These are phyloP conservation scores for Halocaridina rubra DNA, from an alignment of 2,888 invertebrate species.

Conservation along the genomic window DNA sequence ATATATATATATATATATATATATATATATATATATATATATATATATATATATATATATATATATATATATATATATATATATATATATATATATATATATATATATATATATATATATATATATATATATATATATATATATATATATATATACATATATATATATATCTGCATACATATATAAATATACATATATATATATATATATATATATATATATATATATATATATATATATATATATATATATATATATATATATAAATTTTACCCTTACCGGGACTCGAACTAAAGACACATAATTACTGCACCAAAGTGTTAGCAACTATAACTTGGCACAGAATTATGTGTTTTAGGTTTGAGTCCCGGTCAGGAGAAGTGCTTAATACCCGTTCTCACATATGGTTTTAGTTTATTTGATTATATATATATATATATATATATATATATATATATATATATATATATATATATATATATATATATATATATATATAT, in stretches of 20 bases:
- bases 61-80: background rate
- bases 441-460: background rate
- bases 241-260: background rate
- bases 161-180: background rate
- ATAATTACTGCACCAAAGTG: too few relatives aligned
- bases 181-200: background rate
- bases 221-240: background rate
- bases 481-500: background rate
- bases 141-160: background rate
- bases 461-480: background rate
- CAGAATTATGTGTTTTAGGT: too few relatives aligned
- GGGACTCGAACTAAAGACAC: too few relatives aligned
- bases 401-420: too few relatives aligned
- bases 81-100: background rate
- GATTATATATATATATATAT: background rate
- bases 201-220: background rate
- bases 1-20: background rate
- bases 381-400: too few relatives aligned
- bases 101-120: background rate
- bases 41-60: background rate
- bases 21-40: background rate
- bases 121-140: constrained; percentile 4
- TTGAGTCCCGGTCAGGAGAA: too few relatives aligned
- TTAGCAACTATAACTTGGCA: too few relatives aligned
- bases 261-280: background rate